Evolutionary conservation across 2,797 vertebrate species (phyloP), one percentile per base, ranked within the genome.

Genomic region (Zenarchopterus dispar): DNA sequence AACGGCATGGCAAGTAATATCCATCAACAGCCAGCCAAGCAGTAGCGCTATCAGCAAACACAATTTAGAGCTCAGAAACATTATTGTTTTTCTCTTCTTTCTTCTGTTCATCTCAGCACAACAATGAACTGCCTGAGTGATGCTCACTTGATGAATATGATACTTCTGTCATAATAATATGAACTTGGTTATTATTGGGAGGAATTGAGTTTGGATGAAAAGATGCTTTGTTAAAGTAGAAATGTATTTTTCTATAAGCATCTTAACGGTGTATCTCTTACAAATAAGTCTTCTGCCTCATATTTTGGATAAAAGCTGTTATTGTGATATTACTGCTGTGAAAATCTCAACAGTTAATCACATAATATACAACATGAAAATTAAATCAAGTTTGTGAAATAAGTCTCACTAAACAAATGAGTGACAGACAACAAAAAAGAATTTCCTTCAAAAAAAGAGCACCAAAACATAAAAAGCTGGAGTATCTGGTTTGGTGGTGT

Each of bases 1-100:
- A 91, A 78, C 46, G 48, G 78, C 84, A 80, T 57, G 84, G 86
- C 88, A 84, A 89, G 84, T 82, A 89, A 91, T 90, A 91, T 92
- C 88, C 88, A 92, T 93, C 90, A 92, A 89, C 90, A 90, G 86
- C 83, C 84, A 88, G 84, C 85, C 84, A 88, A 87, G 90, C 89
- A 89, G 86, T 56, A 81, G 88, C 39, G 78, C 87, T 88, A 90
- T 88, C 85, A 91, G 87, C 88, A 88, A 92, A 90, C 88, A 87
- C 86, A 90, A 92, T 92, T 90, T 90, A 87, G 84, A 88, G 78
- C 81, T 88, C 64, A 66, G 88, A 74, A 79, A 90, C 86, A 86
- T 89, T 90, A 89, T 85, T 89, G 86, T 91, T 85, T 85, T 84
- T 81, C 81, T 68, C 60, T 26, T 70, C 18, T 22, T 75, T 75